phyloP scores from a whole-genome alignment of 1,140 invertebrate species.

The Lucilia sericata region DNA sequence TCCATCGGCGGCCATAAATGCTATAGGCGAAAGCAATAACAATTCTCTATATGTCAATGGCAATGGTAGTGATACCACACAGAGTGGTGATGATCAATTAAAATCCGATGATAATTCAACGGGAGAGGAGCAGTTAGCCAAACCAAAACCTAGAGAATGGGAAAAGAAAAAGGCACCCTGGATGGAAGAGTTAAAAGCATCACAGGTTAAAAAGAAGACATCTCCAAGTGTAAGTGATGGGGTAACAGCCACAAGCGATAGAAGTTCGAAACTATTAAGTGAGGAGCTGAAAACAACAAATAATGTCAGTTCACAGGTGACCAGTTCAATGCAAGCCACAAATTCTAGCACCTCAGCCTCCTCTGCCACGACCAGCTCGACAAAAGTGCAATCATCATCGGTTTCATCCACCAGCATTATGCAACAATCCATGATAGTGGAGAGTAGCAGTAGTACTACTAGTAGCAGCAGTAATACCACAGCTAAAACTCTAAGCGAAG shows the following conservation, averaged over 20 bases:
- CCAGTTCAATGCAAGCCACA: slow-evolving; percentile 44
- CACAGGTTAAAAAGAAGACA: slow-evolving; percentile 74
- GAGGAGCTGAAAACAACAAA: slow-evolving; percentile 48
- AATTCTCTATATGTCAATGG: slow-evolving; percentile 65
- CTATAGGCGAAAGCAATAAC: slow-evolving; percentile 64
- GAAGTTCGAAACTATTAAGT: slow-evolving; percentile 59
- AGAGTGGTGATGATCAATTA: slow-evolving; percentile 48
- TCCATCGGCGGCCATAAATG: slow-evolving; percentile 69
- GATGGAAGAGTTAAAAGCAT: slow-evolving; percentile 77
- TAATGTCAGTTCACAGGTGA: slow-evolving; percentile 33
- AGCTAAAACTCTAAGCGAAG: slow-evolving; percentile 43
- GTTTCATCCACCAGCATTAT: slow-evolving; percentile 58
- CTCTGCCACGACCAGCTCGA: slow-evolving; percentile 50
- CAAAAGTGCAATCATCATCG: slow-evolving; percentile 64
- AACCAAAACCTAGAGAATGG: slow-evolving; percentile 71
- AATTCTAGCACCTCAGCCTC: slow-evolving; percentile 48
- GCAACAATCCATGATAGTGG: slow-evolving; percentile 59
- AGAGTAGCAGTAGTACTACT: slow-evolving; percentile 51
- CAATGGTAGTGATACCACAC: slow-evolving; percentile 52
- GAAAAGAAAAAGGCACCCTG: slow-evolving; percentile 76
- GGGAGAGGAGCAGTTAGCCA: slow-evolving; percentile 68
- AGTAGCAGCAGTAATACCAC: slow-evolving; percentile 49
- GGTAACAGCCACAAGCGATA: slow-evolving; percentile 51
- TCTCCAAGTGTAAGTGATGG: slow-evolving; percentile 62
- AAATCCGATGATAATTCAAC: slow-evolving; percentile 63